Evolutionary conservation across 2,113 vertebrate species (phyloP).

Genomic region (Apeltes quadracus): DNA sequence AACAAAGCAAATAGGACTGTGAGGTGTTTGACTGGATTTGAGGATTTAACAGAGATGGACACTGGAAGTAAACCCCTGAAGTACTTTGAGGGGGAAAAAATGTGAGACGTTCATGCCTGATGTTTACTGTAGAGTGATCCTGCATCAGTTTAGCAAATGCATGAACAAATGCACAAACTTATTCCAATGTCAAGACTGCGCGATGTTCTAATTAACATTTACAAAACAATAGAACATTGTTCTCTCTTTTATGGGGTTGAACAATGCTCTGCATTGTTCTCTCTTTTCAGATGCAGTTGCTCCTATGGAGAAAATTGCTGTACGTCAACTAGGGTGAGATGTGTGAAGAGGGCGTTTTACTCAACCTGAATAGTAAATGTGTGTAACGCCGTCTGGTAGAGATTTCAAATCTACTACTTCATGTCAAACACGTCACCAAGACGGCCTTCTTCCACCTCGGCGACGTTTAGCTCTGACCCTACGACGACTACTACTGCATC

Average conservation of each 20-base stretch:
- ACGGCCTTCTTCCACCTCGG: no score
- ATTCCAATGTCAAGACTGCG: background rate
- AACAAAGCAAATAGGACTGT: constrained; percentile 28
- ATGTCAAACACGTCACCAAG: no score
- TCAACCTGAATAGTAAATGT: constrained; percentile 10
- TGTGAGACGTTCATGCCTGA: constrained; percentile 26
- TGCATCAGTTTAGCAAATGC: constrained; percentile 11
- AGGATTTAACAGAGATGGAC: constrained; percentile 20
- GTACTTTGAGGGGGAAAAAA: constrained; percentile 1
- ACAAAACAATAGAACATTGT: background rate
- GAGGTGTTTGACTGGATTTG: constrained; percentile 3
- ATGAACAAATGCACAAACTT: no score
- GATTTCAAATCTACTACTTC: no score
- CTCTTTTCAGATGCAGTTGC: background rate
- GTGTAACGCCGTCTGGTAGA: background rate
- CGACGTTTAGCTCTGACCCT: no score
- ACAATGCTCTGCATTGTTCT: no score
- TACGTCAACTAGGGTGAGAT: background rate
- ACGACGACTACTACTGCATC: no score
- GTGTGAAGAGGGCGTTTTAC: background rate
- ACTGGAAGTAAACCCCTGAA: constrained; percentile 23
- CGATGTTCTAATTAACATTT: constrained; percentile 12
- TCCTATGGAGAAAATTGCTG: background rate
- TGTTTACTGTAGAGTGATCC: constrained; percentile 8
- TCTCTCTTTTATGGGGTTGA: background rate